A percentile compares a stretch with the other conserved stretches of the same genome.
phyloP scores from a whole-genome alignment of 1,140 invertebrate species.

The Semibalanus balanoides region DNA sequence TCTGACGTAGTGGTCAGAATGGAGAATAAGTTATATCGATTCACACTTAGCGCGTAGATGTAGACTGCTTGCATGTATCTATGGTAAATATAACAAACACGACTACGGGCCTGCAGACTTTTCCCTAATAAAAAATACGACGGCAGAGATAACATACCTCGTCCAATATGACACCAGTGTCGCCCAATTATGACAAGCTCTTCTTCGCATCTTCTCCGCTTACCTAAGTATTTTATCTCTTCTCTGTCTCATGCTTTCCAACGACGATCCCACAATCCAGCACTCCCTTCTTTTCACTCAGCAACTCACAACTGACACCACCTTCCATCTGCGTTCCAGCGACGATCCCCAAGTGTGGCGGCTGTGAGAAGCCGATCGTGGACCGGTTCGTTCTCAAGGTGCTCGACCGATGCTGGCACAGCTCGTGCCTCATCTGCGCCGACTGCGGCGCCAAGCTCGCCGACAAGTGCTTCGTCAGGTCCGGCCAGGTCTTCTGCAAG shows the following conservation, averaged over 20 bases:
- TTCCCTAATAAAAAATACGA: too few species aligned
- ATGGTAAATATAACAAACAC: too few species aligned
- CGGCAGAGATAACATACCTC: too few species aligned
- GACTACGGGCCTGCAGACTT: too few species aligned
- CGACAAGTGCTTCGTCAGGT: conserved; percentile 91
- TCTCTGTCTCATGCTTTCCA: neutral
- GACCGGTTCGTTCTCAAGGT: conserved; percentile 95
- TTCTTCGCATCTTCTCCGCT: neutral
- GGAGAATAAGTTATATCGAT: too few species aligned
- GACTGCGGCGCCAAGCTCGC: conserved; percentile 82
- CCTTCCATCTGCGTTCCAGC: conserved; percentile 36
- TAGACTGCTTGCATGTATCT: too few species aligned
- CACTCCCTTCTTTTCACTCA: neutral
- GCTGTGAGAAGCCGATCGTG: conserved; percentile 87
- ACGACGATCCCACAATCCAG: neutral
- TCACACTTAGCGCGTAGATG: too few species aligned
- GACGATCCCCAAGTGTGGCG: conserved; percentile 89
- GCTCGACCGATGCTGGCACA: conserved; percentile 86
- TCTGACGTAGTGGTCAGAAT: too few species aligned
- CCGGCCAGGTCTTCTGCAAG: conserved; percentile 92
- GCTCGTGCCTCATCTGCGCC: conserved; percentile 86
- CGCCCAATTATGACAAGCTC: neutral
- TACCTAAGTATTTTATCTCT: too few species aligned
- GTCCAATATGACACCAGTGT: too few species aligned
- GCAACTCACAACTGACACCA: neutral